Base-by-base conservation (phyloP, 2,888 invertebrate genomes). In the Myathropa florea region DNA sequence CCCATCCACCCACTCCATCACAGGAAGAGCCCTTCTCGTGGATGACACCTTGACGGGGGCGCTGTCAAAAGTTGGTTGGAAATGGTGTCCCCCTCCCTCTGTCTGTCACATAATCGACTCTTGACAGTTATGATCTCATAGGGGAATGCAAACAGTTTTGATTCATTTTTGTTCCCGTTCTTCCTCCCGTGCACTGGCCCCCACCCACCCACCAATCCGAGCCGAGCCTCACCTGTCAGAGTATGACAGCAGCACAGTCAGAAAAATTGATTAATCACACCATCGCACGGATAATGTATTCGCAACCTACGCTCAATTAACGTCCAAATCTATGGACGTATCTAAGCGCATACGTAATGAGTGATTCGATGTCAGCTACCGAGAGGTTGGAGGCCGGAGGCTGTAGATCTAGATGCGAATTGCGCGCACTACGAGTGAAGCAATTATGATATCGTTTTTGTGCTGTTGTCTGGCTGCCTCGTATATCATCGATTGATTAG, bases 401-500 rank as follows among this genome's bases (percentile, higher is more conserved):
- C 46, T 23, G 3, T 24, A 4, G 57, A 23, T 57, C 24, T 23
- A 23, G 24, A 23, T 57, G 57, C 24, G 30, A 60, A 61, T 63
- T 70, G 24, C 53, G 55, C 46, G 46, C 61, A 23, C 39, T 36
- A 59, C 72, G 76, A 84, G 70, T 81, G 61, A 53, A 67, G 53
- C 77, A 77, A 81, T 81, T 81, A 77, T 81, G 67, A 76, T 81
- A 76, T 64, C 36, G 46, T 46, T 7, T 18, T 64, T 36, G 30
- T 24, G 23, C 12, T 6, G 30, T 63, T 71, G 61, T 33, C 28
- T 71, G 46, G 18, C 18, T 67, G 78, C 55, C 67, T 39, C 21
- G 30, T 65, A 60, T 75, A 65, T 70, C 79, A 75, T 60, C 75
- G 26, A 73, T 68, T 73, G 78, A 83, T 83, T 68, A 68, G 57